These are phyloP conservation scores for Gopherus evgoodei DNA, from an alignment of 2,113 vertebrate genomes.

Conservation along the genomic window DNA sequence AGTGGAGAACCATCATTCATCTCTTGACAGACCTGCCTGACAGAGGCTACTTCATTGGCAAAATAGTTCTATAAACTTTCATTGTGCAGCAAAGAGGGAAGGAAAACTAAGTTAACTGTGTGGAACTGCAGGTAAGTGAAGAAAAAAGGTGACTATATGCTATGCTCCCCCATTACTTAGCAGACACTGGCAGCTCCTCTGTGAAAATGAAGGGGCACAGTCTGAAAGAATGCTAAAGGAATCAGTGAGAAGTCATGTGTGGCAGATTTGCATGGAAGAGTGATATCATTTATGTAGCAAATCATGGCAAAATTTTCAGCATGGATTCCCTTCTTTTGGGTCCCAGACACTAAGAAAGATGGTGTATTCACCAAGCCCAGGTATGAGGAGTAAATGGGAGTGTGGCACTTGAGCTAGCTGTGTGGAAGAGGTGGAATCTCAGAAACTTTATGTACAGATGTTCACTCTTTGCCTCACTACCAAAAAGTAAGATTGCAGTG, in stretches of 20 bases:
- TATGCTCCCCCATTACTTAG: neutral
- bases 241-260: neutral
- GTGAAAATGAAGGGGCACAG: neutral
- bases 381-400: neutral
- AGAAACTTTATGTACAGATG: neutral
- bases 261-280: neutral
- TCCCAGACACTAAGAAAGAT: neutral
- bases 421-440: neutral
- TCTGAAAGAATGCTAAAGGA: accelerated
- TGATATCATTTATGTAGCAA: neutral
- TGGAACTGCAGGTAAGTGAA: neutral
- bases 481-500: neutral
- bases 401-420: neutral
- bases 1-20: neutral
- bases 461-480: neutral
- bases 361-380: neutral
- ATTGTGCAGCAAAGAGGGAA: neutral
- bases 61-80: neutral
- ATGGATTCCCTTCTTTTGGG: neutral
- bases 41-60: neutral
- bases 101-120: neutral
- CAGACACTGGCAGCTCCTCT: neutral
- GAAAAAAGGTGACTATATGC: neutral
- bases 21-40: neutral
- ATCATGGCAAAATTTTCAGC: neutral